Conservation (phyloP, 2,797 vertebrate species). For the Pitangus sulphuratus region DNA sequence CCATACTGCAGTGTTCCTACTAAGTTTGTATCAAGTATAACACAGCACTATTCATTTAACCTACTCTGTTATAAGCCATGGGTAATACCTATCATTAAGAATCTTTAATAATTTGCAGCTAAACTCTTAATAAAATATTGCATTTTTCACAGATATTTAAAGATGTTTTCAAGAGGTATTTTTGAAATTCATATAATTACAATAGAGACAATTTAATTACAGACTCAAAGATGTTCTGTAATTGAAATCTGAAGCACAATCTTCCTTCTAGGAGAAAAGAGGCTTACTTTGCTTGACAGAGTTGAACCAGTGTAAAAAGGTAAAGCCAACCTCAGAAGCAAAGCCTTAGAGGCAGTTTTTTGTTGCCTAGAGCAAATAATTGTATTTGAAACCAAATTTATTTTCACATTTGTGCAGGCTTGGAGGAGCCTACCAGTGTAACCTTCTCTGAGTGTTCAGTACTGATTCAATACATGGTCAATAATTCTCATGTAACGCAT, state of each 20-base stretch:
- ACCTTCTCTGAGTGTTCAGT: neutral
- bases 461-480: neutral
- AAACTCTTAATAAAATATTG: neutral
- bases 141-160: neutral
- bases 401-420: neutral
- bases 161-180: slow-evolving; percentile 14
- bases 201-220: slow-evolving; percentile 39
- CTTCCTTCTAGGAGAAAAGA: neutral
- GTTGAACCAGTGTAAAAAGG: neutral
- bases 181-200: slow-evolving; percentile 16
- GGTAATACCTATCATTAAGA: neutral
- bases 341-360: neutral
- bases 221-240: neutral
- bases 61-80: neutral
- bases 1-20: neutral
- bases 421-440: neutral
- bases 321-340: neutral
- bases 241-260: slow-evolving; percentile 17
- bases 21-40: neutral
- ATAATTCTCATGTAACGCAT: neutral
- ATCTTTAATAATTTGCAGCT: neutral
- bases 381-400: neutral
- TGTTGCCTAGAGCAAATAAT: neutral
- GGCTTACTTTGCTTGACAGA: neutral
- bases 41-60: neutral